Evolutionary conservation across 2,797 vertebrate genomes (phyloP).

Genomic region (Austrolebias charrua): DNA sequence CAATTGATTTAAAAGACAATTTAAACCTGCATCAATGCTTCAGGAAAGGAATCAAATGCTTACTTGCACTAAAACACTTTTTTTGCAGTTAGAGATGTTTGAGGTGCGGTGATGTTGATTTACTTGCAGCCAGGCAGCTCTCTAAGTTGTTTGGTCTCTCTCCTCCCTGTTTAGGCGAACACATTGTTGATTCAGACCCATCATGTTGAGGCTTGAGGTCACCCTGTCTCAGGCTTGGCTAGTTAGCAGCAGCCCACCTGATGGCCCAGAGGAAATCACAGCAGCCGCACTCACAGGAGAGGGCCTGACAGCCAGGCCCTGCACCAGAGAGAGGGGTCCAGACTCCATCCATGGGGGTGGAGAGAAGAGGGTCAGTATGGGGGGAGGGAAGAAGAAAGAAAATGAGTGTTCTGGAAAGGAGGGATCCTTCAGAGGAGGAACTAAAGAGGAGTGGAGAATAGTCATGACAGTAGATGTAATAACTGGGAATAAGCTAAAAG

Average conservation of each 20-base stretch:
- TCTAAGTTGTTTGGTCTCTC: conserved; percentile 82
- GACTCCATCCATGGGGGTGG: conserved; percentile 45
- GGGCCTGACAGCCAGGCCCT: conserved; percentile 83
- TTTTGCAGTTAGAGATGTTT: conserved; percentile 69
- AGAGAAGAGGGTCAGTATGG: conserved; percentile 61
- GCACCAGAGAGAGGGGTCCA: conserved; percentile 74
- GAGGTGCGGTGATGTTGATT: conserved; percentile 65
- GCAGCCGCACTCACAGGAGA: conserved; percentile 82
- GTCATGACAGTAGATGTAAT: conserved; percentile 1
- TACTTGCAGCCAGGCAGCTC: conserved; percentile 75
- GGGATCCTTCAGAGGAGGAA: conserved; percentile 42
- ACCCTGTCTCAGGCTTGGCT: conserved; percentile 88
- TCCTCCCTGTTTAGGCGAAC: conserved; percentile 80
- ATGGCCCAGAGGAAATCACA: conserved; percentile 86
- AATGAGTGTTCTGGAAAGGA: conserved; percentile 29
- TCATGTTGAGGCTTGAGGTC: conserved; percentile 86
- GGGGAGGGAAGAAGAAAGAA: conserved; percentile 20
- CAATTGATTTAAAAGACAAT: conserved; percentile 59
- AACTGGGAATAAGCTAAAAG: too few relatives aligned
- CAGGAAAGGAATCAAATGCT: conserved; percentile 60
- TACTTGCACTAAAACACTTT: conserved; percentile 49
- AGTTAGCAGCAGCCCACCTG: conserved; percentile 87
- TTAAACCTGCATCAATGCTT: conserved; percentile 47
- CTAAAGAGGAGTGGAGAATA: conserved; percentile 60
- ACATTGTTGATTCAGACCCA: conserved; percentile 87